Conservation (phyloP, 2,113 vertebrate genomes). For the Cairina moschata region DNA sequence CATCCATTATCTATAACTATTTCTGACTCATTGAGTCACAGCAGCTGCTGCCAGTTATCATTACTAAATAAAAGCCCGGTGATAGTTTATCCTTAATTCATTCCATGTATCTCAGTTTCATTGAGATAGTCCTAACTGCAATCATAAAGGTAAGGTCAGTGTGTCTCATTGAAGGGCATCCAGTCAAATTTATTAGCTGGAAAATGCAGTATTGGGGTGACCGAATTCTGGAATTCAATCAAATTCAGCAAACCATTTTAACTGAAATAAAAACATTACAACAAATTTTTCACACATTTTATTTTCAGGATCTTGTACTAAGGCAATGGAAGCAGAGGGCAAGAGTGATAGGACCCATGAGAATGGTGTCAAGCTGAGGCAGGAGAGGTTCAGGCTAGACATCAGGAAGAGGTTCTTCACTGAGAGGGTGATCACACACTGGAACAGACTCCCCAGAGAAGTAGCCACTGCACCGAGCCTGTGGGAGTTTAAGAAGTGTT, state of each 20-base stretch:
- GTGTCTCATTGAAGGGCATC: neutral
- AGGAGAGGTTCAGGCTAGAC: no score
- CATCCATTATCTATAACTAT: conserved; percentile 1
- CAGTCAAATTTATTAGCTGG: neutral
- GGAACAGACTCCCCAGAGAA: no score
- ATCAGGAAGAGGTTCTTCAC: no score
- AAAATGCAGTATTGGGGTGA: neutral
- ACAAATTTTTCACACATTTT: neutral
- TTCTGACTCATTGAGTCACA: neutral
- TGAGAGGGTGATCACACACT: no score
- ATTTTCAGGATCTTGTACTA: neutral
- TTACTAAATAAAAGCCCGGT: neutral
- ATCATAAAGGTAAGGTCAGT: neutral
- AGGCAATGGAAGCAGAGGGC: neutral
- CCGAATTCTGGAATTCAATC: neutral
- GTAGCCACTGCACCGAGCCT: no score
- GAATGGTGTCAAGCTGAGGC: no score
- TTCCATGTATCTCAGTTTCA: neutral
- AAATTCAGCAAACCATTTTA: neutral
- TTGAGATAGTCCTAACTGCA: neutral
- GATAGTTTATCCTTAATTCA: neutral
- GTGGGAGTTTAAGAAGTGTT: no score
- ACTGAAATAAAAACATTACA: neutral
- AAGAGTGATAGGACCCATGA: no score
- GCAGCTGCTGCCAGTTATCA: neutral